These are phyloP conservation scores for Myzus persicae DNA, from an alignment of 1,140 invertebrate genomes.

Conservation along the genomic window DNA sequence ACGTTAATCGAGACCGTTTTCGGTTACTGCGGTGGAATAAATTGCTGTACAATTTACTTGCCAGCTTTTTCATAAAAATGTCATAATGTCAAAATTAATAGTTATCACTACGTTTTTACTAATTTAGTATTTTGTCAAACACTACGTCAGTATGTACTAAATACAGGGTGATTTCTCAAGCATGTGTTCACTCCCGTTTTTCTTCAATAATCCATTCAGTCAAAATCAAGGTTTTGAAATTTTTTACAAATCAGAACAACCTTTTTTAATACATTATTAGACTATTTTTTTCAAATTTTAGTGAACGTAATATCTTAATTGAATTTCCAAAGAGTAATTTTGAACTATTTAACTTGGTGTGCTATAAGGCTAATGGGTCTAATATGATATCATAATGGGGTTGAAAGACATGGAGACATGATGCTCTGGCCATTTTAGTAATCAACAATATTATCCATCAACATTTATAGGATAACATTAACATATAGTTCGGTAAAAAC, in stretches of 20 bases:
- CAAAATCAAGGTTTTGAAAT: neutral
- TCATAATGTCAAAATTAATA: neutral
- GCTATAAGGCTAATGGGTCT: neutral
- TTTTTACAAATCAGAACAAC: too few relatives aligned
- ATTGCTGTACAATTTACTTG: too few relatives aligned
- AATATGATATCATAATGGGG: neutral
- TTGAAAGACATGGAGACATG: rapidly evolving
- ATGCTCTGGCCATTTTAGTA: neutral
- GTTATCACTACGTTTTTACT: neutral
- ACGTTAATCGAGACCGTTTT: neutral
- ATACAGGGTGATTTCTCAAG: neutral
- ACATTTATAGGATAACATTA: too few relatives aligned
- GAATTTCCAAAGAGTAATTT: neutral
- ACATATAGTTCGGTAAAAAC: too few relatives aligned
- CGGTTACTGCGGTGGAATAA: neutral
- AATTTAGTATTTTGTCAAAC: neutral
- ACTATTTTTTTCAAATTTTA: neutral
- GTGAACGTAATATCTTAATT: neutral
- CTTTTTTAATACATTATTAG: too few relatives aligned
- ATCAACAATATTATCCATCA: neutral
- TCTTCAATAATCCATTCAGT: neutral
- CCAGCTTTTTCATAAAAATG: neutral
- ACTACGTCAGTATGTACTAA: neutral
- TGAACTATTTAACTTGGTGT: neutral
- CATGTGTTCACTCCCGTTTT: neutral